These are phyloP conservation scores for Lapara coniferarum DNA, from an alignment of 2,888 invertebrate genomes.

Conservation along the genomic window DNA sequence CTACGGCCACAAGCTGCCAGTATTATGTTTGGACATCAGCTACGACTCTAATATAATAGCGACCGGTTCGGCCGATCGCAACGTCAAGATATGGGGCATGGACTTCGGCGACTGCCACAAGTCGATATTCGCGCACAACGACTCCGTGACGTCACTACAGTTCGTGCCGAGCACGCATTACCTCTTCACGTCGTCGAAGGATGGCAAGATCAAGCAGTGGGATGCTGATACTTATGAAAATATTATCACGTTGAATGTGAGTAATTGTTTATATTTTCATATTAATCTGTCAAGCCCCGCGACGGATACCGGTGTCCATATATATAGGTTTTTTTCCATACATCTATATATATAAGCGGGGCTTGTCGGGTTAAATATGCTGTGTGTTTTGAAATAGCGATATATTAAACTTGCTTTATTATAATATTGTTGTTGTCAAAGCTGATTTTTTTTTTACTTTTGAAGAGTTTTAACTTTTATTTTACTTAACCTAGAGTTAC, in stretches of 20 bases:
- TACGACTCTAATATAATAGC: slow-evolving; percentile 93
- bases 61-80: slow-evolving; percentile 97
- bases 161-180: slow-evolving; percentile 96
- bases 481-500: too few relatives aligned
- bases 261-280: slow-evolving; percentile 38
- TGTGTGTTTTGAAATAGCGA: too few relatives aligned
- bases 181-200: slow-evolving; percentile 96
- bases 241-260: slow-evolving; percentile 93
- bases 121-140: slow-evolving; percentile 98
- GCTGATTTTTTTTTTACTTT: too few relatives aligned
- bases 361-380: too few relatives aligned
- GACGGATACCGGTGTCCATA: too few relatives aligned
- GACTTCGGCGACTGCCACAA: slow-evolving; percentile 99
- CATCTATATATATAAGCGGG: too few relatives aligned
- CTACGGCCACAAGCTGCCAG: slow-evolving; percentile 98
- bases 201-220: slow-evolving; percentile 98
- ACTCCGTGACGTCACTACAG: slow-evolving; percentile 93
- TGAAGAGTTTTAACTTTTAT: too few relatives aligned
- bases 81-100: slow-evolving; percentile 98
- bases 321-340: too few relatives aligned
- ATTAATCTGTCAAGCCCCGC: too few relatives aligned
- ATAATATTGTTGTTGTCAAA: too few relatives aligned
- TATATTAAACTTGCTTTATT: too few relatives aligned
- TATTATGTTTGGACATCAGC: slow-evolving; percentile 96
- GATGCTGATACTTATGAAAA: slow-evolving; percentile 96